These are phyloP conservation scores for Junonia oenone DNA, from an alignment of 2,888 invertebrate genomes.

Conservation along the genomic window DNA sequence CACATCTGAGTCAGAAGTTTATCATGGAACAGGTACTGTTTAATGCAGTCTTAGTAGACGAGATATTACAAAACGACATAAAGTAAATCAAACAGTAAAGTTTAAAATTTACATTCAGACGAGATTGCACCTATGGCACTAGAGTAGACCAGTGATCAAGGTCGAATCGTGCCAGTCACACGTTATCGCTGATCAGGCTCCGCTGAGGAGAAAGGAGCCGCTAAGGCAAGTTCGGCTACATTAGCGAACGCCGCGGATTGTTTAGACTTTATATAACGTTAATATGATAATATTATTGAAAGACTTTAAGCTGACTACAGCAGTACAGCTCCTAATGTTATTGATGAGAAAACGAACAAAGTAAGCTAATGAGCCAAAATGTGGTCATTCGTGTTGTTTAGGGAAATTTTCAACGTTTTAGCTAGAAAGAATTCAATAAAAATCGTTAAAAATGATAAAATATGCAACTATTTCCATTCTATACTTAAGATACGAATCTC, in stretches of 20 bases:
- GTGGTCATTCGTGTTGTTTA: background rate
- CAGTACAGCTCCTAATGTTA: background rate
- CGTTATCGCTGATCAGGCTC: constrained; percentile 25
- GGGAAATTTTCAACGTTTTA: background rate
- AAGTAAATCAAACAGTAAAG: background rate
- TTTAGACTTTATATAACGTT: background rate
- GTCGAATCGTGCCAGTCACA: constrained; percentile 31
- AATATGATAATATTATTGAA: background rate
- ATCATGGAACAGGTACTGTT: background rate
- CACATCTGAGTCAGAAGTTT: no score
- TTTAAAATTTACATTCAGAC: constrained; percentile 1
- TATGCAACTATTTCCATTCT: background rate
- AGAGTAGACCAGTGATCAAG: constrained; percentile 31
- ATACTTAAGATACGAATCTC: background rate
- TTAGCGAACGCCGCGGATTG: constrained; percentile 13
- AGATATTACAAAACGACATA: no score
- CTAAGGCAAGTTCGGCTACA: constrained; percentile 25
- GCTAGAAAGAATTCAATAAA: background rate
- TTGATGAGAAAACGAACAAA: background rate
- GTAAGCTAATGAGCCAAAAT: background rate
- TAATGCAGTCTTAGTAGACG: no score
- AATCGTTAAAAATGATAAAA: background rate
- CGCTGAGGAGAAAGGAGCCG: constrained; percentile 36
- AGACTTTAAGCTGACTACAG: background rate
- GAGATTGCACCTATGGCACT: constrained; percentile 6